A percentile compares a stretch with the other conserved stretches of the same genome.
These are phyloP conservation scores for Engraulis encrasicolus DNA, from an alignment of 2,113 vertebrate species.

Conservation along the genomic window DNA sequence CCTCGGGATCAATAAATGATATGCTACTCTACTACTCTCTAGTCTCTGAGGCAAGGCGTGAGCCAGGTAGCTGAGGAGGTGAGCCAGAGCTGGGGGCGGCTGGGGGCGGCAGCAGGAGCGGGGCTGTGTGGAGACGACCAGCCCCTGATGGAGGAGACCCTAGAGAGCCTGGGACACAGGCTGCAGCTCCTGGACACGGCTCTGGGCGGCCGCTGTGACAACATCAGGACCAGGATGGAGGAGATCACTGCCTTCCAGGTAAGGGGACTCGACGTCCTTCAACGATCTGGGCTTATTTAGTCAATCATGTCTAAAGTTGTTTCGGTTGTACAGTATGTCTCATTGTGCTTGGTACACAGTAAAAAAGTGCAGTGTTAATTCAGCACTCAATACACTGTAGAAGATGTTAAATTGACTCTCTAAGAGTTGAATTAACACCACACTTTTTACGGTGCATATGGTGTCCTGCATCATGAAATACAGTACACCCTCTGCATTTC, in stretches of 20 bases:
- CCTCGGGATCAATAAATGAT: too few species aligned
- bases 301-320: neutral
- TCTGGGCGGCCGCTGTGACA: slow-evolving; percentile 83
- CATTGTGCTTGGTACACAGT: too few species aligned
- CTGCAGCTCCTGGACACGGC: slow-evolving; percentile 82
- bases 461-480: too few species aligned
- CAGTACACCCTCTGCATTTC: too few species aligned
- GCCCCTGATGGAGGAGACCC: slow-evolving; percentile 84
- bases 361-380: too few species aligned
- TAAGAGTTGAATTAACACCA: too few species aligned
- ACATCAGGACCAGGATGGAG: slow-evolving; percentile 86
- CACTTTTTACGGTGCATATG: too few species aligned
- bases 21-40: too few species aligned
- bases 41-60: slow-evolving; percentile 89
- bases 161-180: slow-evolving; percentile 84
- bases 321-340: neutral
- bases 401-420: too few species aligned
- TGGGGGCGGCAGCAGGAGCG: slow-evolving; percentile 76
- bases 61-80: slow-evolving; percentile 87
- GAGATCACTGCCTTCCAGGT: slow-evolving; percentile 88
- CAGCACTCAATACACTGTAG: too few species aligned
- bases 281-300: neutral
- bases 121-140: slow-evolving; percentile 77
- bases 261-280: neutral
- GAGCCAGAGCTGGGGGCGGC: slow-evolving; percentile 78